Base-by-base conservation (phyloP, 1,140 invertebrate species). In the Ostrea edulis region DNA sequence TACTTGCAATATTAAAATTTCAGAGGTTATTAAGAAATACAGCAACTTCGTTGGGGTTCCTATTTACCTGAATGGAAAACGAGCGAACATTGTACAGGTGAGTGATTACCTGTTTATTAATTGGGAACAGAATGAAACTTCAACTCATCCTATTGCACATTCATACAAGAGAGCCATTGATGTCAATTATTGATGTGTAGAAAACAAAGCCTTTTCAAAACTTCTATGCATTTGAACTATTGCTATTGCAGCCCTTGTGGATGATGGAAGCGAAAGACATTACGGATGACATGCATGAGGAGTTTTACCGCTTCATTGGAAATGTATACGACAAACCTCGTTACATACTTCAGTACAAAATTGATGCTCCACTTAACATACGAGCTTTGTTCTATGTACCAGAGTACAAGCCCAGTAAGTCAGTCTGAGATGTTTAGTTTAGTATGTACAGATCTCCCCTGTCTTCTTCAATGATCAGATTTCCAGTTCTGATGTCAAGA, bases 11-110 rank as follows among this genome's bases (percentile, higher is more conserved):
- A 44, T 44, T 44, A 44, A 44, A 44, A 44, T 44, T 44, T 35
- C 94, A 97, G 97, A 96, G 89, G 97, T 99, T 58, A 97, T 99
- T 65, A 97, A 98, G 92, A 99, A 99, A 94, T 99, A 99, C 95
- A 99, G 98, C 93, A 99, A 99, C 94, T 99, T 99, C 95, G 97
- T 99, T 81, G 97, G 98, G 8, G 97, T 97, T 93, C 98, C 98
- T 0, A 88, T 89, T 29, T 89, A 82, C 58, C 83, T 88, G 62
- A 89, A 90, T 86, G 86, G 86, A 35, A 89, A 89, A 20, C 83
- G 54, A 86, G 87, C 84, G 22, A 99, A 99, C 94, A 96, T 96
- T 54, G 96, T 98, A 54, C 97, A 97, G 96, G 97, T 97, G 94
- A 92, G 89, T 62, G 7, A 44, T 44, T 44, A 62, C 17, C 54